Evolutionary conservation across 2,113 vertebrate genomes (phyloP), one percentile per base, ranked within the genome.

Genomic region (Zingel zingel): DNA sequence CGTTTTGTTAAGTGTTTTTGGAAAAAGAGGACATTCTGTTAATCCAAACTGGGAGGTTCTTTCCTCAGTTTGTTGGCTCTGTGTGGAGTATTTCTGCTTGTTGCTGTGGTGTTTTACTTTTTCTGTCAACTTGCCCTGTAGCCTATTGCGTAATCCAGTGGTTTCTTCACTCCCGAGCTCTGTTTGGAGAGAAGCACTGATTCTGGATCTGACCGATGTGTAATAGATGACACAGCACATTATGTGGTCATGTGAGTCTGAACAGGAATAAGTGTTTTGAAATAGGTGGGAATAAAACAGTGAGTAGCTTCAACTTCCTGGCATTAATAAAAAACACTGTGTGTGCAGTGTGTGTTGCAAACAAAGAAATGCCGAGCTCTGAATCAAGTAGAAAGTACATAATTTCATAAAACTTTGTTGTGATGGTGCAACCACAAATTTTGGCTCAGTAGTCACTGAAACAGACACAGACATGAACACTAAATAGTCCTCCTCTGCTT

Each of bases 381-480:
- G 76, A 82, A 67, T 78, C 16, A 70, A 2, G 3, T 8, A 25
- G 10, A 84, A 74, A 81, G 50, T 21, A 30, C 71, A 83, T 25
- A 58, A 9, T 48, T 39, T 69, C 61, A 74, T 43, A 27, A 62
- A 21, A 74, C 67, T 79, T 67, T 78, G 47, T 71, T 27, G n/a
- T 72, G 53, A 73, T 74, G 48, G 74, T 68, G 25, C 58, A 70
- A 68, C 45, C 51, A 54, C 58, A 77, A 33, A 77, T 76, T 68
- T 48, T 19, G 65, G 4, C 48, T 62, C 57, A 48, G 45, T 13
- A n/a, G 33, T 72, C 72, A 51, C 18, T 43, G 57, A 68, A 65
- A 82, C 1, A 10, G 7, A 30, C 25, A 36, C 16, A 30, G 72
- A 76, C 47, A 84, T 66, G 61, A 87, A 70, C 68, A 73, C 33